Conservation (phyloP, 2,797 vertebrate species). For the Coccyzus lansbergi region DNA sequence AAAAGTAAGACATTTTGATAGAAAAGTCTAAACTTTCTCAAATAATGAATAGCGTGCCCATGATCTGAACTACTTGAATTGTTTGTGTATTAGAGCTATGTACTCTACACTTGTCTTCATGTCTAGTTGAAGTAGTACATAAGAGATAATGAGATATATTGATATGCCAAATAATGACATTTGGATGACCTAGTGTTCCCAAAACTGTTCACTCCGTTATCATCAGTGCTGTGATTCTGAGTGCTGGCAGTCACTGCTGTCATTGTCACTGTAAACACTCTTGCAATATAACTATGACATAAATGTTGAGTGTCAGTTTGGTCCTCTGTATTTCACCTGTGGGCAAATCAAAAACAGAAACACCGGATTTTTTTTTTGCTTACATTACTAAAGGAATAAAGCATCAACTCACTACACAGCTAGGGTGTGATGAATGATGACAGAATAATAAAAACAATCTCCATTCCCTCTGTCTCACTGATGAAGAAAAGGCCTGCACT, state of each 20-base stretch:
- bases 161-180: conserved; percentile 39
- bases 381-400: conserved; percentile 25
- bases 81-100: background rate
- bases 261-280: background rate
- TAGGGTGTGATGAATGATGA: background rate
- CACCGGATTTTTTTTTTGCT: background rate
- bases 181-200: conserved; percentile 20
- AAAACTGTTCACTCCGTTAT: conserved; percentile 20
- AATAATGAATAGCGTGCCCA: background rate
- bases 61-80: background rate
- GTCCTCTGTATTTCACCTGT: conserved; percentile 21
- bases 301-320: conserved; percentile 52
- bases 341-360: conserved; percentile 41
- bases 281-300: conserved; percentile 36
- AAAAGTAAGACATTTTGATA: background rate
- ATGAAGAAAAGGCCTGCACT: background rate
- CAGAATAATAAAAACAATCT: conserved; percentile 10
- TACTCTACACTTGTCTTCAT: background rate
- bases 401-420: background rate
- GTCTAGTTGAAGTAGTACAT: background rate
- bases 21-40: background rate
- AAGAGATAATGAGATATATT: conserved; percentile 1
- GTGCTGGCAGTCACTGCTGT: background rate
- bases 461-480: background rate
- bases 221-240: conserved; percentile 13